Evolutionary conservation across 2,113 vertebrate genomes (phyloP).

Genomic region (Aptenodytes forsteri): DNA sequence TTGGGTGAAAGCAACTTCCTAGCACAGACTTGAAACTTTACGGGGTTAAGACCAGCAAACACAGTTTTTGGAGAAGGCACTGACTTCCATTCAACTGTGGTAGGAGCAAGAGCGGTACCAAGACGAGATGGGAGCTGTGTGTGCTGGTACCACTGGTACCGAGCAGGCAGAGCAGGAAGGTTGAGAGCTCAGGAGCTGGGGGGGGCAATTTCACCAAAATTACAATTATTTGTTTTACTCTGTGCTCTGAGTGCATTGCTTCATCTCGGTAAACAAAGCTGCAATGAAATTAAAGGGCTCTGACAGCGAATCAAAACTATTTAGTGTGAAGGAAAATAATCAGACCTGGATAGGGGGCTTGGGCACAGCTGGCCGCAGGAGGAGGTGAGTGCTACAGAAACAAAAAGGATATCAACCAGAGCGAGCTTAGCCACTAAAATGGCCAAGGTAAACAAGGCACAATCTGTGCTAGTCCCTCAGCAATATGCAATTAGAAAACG

Average conservation of each 20-base stretch:
- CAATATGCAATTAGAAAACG: background rate
- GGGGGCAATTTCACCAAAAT: background rate
- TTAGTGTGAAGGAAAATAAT: slow-evolving; percentile 29
- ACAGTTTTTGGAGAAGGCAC: background rate
- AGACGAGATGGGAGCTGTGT: background rate
- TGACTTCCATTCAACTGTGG: background rate
- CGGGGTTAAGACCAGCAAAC: background rate
- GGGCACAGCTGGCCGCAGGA: background rate
- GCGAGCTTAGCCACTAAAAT: background rate
- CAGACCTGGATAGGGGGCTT: background rate
- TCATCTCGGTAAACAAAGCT: background rate
- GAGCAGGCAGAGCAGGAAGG: background rate
- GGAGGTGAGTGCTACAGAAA: slow-evolving; percentile 10
- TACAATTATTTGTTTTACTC: background rate
- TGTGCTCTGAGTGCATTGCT: background rate
- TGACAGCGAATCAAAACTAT: background rate
- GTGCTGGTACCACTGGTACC: background rate
- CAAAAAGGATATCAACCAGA: background rate
- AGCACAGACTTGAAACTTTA: background rate
- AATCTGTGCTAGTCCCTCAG: background rate
- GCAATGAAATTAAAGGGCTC: background rate
- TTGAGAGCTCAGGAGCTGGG: background rate
- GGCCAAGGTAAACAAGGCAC: slow-evolving; percentile 24
- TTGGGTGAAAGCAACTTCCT: background rate
- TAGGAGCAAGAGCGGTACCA: background rate